Evolutionary conservation across 2,888 invertebrate species (phyloP), one percentile per base, ranked within the genome.

Genomic region (Pyralis farinalis): DNA sequence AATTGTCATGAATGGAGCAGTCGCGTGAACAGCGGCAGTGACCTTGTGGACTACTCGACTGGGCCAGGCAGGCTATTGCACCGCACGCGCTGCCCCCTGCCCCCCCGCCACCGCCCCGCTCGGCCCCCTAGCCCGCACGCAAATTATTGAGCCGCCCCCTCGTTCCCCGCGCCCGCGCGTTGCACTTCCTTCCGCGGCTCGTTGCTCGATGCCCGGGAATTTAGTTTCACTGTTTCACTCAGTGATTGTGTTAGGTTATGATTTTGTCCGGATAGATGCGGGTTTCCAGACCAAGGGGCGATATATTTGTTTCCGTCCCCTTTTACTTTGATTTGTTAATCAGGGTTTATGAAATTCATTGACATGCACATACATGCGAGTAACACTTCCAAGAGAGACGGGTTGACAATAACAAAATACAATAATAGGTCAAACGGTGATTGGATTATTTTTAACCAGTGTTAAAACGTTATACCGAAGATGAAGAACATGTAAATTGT

Each of bases 61-160:
- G 67, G 70, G 64, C 60, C 71, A 68, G 77, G 80, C 71, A 68
- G 77, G 80, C 74, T 79, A 72, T 75, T 78, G 79, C 80, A 68
- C 70, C 51, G 54, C 61, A 46, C 53, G 52, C 54, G 62, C 66
- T 53, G 52, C 50, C 43, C 47, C 52, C 41, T n/a, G n/a, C n/a
- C n/a, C n/a, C n/a, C n/a, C n/a, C n/a, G n/a, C n/a, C n/a, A n/a
- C 51, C 35, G 27, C 46, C 44, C 44, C 41, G 27, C 43, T 41
- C 25, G 46, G 39, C 47, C 40, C 37, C 42, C 48, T 29, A 47
- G 55, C 54, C 56, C 70, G 68, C 73, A 75, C 74, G 78, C 80
- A 78, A 80, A 81, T 80, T 82, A 80, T 80, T 71, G 78, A 79
- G 67, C 77, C 54, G 58, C 55, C 56, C 53, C 52, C 51, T 41